Conservation (phyloP, 2,888 invertebrate species). For the Girardia tigrina region DNA sequence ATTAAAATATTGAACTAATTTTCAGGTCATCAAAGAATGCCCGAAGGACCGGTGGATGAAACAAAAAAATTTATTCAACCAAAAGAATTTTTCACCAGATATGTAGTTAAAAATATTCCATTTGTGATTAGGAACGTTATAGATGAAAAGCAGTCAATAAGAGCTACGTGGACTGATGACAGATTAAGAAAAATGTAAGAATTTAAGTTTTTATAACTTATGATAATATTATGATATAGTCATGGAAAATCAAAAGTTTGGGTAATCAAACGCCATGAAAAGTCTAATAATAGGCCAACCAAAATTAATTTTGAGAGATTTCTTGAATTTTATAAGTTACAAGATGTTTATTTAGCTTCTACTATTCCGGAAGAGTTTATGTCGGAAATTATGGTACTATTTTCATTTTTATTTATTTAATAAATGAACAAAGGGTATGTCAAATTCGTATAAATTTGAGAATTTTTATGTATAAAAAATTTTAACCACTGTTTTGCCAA, state of each 20-base stretch:
- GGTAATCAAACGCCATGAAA: slow-evolving; percentile 3
- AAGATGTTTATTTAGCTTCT: slow-evolving; percentile 42
- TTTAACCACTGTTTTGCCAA: too few relatives aligned
- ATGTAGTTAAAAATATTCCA: neutral
- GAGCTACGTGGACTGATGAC: slow-evolving; percentile 16
- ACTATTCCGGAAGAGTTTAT: slow-evolving; percentile 45
- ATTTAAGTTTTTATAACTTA: neutral
- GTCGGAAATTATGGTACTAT: slow-evolving; percentile 44
- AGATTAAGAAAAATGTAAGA: slow-evolving; percentile 1
- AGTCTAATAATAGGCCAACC: neutral
- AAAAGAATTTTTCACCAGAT: neutral
- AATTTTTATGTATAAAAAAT: too few relatives aligned
- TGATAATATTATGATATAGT: neutral
- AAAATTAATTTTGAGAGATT: slow-evolving; percentile 11
- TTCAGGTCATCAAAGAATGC: neutral
- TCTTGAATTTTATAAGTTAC: slow-evolving; percentile 35
- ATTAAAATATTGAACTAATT: too few relatives aligned
- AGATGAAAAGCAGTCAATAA: neutral
- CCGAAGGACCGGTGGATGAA: neutral
- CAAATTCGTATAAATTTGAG: too few relatives aligned
- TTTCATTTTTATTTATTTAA: too few relatives aligned
- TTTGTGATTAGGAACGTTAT: neutral
- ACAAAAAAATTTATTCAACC: neutral
- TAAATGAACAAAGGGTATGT: too few relatives aligned
- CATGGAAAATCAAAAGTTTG: slow-evolving; percentile 11